Conservation (phyloP, 2,113 vertebrate species). For the Axis porcinus region DNA sequence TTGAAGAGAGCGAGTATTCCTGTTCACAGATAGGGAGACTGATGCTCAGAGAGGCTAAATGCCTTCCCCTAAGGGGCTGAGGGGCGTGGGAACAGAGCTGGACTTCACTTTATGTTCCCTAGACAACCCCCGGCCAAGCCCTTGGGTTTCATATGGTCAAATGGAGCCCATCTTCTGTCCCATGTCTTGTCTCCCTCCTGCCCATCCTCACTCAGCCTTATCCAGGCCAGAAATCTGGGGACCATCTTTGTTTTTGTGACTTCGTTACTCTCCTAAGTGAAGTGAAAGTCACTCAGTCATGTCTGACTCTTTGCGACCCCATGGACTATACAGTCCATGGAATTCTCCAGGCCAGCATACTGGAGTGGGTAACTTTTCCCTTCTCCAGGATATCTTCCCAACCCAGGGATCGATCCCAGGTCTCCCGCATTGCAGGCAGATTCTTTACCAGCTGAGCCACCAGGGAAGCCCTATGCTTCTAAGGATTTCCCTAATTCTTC, state of each 20-base stretch:
- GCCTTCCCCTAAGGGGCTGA: not conserved
- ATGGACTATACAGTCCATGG: not conserved
- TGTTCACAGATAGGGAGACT: not conserved
- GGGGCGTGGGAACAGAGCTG: rapidly evolving
- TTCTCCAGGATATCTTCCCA: not conserved
- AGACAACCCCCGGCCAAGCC: not conserved
- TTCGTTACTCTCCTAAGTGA: not conserved
- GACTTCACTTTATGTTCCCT: not conserved
- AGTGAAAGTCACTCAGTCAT: not conserved
- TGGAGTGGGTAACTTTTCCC: not conserved
- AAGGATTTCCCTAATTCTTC: not conserved
- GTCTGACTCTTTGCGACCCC: not conserved
- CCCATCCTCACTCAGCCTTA: not conserved
- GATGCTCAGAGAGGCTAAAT: not conserved
- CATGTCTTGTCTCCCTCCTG: not conserved
- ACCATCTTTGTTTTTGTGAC: not conserved
- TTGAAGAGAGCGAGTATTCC: not conserved
- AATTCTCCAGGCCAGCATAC: not conserved
- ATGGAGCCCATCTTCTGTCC: not conserved
- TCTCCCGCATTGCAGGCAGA: not conserved
- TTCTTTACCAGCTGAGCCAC: not conserved
- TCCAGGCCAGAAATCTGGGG: not conserved
- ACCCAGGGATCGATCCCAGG: not conserved
- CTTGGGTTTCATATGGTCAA: not conserved
- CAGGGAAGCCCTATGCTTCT: not conserved